phyloP scores from a whole-genome alignment of 2,797 vertebrate species.

The Capromys pilorides region DNA sequence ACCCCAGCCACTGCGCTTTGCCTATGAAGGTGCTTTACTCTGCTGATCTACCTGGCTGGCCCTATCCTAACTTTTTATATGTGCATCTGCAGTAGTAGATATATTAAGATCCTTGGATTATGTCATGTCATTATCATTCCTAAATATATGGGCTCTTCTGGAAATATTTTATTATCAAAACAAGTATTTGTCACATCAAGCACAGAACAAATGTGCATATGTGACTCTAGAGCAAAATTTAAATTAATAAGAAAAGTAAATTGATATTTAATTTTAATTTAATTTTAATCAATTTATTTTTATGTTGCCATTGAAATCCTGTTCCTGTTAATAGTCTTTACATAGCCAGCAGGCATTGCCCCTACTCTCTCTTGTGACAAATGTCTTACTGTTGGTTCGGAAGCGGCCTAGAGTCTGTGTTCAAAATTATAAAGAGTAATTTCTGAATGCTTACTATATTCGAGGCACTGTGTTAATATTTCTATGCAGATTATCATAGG shows the following conservation, averaged over 20 bases:
- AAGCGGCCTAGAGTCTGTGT: neutral
- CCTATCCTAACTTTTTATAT: neutral
- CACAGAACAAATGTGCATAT: neutral
- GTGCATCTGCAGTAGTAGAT: neutral
- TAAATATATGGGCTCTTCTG: neutral
- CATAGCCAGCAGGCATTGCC: neutral
- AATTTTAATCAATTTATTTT: neutral
- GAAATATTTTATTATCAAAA: neutral
- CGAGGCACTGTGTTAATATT: neutral
- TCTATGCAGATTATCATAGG: neutral
- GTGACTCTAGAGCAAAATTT: neutral
- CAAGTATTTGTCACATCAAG: neutral
- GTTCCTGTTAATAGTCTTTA: neutral
- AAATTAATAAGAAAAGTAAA: neutral
- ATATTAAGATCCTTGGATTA: neutral
- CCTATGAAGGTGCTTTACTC: no score
- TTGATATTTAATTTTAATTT: neutral
- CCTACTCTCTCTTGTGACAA: neutral
- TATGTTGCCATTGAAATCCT: neutral
- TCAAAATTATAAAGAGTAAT: neutral
- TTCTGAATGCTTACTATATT: neutral
- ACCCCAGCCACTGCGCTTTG: no score
- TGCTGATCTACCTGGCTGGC: no score
- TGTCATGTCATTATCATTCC: neutral
- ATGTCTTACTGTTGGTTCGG: neutral